Percentiles rank a stretch among this genome's conserved stretches.
These are phyloP conservation scores for Leucosticte australis DNA, from an alignment of 2,113 vertebrate species.

Conservation along the genomic window DNA sequence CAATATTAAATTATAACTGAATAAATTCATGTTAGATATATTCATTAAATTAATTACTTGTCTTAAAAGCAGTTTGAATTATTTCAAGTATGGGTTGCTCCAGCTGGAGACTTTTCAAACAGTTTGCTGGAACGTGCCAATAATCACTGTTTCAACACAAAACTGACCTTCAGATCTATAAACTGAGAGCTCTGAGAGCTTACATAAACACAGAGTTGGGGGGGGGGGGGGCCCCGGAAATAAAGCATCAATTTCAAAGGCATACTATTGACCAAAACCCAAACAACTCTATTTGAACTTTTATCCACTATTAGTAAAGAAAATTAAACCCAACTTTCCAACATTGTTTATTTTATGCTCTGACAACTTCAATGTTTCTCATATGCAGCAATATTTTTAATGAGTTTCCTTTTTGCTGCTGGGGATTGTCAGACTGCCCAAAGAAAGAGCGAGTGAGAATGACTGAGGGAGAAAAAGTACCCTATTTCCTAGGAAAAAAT, in stretches of 20 bases:
- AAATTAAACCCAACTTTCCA: slow-evolving; percentile 31
- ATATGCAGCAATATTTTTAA: slow-evolving; percentile 13
- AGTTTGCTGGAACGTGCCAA: not conserved
- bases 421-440: slow-evolving; percentile 11
- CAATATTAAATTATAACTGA: not conserved
- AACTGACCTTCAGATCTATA: slow-evolving; percentile 17
- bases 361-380: slow-evolving; percentile 25
- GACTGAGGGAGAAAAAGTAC: not conserved
- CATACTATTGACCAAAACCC: not conserved
- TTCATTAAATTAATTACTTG: not conserved
- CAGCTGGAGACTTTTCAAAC: slow-evolving; percentile 13
- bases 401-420: slow-evolving; percentile 23
- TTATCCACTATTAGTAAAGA: not conserved
- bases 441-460: accelerated
- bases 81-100: not conserved
- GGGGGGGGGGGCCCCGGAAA: too few species aligned
- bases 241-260: slow-evolving; percentile 21
- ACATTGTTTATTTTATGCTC: slow-evolving; percentile 21
- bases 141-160: slow-evolving; percentile 13
- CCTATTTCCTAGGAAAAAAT: not conserved
- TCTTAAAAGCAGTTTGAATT: not conserved
- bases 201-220: slow-evolving; percentile 10
- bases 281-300: slow-evolving; percentile 9
- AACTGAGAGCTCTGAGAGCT: slow-evolving; percentile 5
- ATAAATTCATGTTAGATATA: not conserved